Evolutionary conservation across 1,140 invertebrate species (phyloP), one percentile per base, ranked within the genome.

Genomic region (Neodiprion fabricii): DNA sequence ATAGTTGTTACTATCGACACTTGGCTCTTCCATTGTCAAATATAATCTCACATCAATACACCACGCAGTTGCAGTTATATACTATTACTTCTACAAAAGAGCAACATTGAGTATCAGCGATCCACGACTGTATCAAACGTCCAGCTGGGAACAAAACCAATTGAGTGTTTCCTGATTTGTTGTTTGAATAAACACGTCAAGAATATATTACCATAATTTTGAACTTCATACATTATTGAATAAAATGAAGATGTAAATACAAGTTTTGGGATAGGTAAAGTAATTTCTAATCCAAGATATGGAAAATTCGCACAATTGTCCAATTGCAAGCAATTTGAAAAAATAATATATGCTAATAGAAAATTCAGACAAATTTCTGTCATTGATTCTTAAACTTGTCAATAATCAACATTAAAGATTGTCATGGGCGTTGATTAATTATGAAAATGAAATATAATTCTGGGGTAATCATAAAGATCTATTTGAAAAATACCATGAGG

Each of bases 31-130:
- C 28, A 40, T 40, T 40, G 5, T 40, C 5, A 40, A 40, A 40
- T 40, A 40, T 40, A 40, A 65, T 65, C 17, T 65, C 61, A 65
- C 12, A 71, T 9, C 1, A 14, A 14, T n/a, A 71, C 12, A 28
- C n/a, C 17, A 87, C 89, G 66, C 79, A 95, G 94, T 92, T 86
- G 91, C 93, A 49, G 91, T 93, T 14, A 89, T 93, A 71, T 94
- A 94, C 85, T 95, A 94, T 84, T 94, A 94, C 78, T 91, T 91
- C 74, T 94, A 92, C 84, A 95, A 95, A 84, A 89, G 92, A 77
- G 91, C 93, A 48, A 91, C 92, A 2, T 81, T 95, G 65, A 87
- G 90, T 75, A 91, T 95, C 70, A 92, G 91, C 76, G 93, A 95
- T 86, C 94, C 93, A 9, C 89, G 92, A 73, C 94, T 93, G 81